Base-by-base conservation (phyloP, 2,113 vertebrate genomes). In the Anguilla rostrata region DNA sequence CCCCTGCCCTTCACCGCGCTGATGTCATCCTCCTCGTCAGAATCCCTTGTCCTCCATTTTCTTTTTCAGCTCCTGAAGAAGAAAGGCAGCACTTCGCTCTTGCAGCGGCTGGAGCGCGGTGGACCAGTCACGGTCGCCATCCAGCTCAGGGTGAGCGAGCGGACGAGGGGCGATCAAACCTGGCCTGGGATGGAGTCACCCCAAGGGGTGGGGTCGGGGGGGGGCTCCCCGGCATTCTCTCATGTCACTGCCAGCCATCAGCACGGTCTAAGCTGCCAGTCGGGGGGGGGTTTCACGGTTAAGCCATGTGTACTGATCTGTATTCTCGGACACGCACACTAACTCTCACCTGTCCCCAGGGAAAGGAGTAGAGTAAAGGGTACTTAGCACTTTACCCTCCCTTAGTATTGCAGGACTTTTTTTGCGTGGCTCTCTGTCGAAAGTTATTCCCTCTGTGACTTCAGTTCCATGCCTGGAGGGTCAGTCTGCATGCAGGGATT, bases 81-180 rank as follows among this genome's bases (percentile, higher is more conserved):
- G 94, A 99, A 98, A 93, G 97, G 97, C 89, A 94, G 95, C 0
- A 94, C 94, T 20, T 96, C 96, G 82, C 96, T 99, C 91, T 93
- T 98, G 80, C 97, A 97, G 87, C 93, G 94, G 79, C 91, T 99
- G 41, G 97, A 98, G 86, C 92, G 96, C 6, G 96, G 96, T n/a
- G 95, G 96, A 0, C 97, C 97, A 0, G 87, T 93, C 85, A 98
- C 97, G 39, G 90, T 95, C 66, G 95, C 96, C 1, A 86, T 96
- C 60, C 98, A 98, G 88, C 95, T 99, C 90, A 95, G 95, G 96
- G 98, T 99, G 86, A 94, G 96, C 92, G 0, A 9, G 16, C 16
- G 39, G 40, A 83, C 15, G 9, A 39, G 34, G 22, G 49, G 39
- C 2, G 8, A 39, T 39, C 18, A 1, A 14, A 11, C 49, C 6